Evolutionary conservation across 2,797 vertebrate species (phyloP).

Genomic region (Thamnophis elegans): DNA sequence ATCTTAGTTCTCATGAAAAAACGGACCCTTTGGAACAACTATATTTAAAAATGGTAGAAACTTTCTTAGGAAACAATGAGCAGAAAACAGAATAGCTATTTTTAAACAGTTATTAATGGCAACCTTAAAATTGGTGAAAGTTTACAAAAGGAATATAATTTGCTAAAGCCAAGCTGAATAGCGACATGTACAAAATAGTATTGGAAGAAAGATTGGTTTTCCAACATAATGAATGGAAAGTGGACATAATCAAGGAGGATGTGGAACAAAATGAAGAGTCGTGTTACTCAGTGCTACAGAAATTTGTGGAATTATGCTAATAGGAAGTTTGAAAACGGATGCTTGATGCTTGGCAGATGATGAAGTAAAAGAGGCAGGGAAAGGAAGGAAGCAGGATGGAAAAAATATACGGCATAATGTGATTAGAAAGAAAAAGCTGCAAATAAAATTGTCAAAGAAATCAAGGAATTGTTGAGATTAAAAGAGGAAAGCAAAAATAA

Average conservation of each 20-base stretch:
- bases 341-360: background rate
- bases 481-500: background rate
- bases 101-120: background rate
- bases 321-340: background rate
- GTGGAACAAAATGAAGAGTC: background rate
- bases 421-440: background rate
- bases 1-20: background rate
- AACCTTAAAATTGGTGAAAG: background rate
- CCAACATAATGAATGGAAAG: background rate
- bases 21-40: background rate
- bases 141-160: background rate
- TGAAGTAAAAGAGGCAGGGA: background rate
- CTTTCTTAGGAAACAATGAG: background rate
- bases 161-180: background rate
- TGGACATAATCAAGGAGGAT: background rate
- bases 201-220: background rate
- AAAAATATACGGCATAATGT: background rate
- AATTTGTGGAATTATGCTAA: background rate
- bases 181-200: background rate
- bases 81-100: background rate
- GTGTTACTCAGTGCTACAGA: background rate
- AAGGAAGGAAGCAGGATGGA: background rate
- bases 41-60: background rate
- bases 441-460: background rate
- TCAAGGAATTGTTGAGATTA: background rate